Base-by-base conservation (phyloP, 2,113 vertebrate species). In the Capreolus pygargus region DNA sequence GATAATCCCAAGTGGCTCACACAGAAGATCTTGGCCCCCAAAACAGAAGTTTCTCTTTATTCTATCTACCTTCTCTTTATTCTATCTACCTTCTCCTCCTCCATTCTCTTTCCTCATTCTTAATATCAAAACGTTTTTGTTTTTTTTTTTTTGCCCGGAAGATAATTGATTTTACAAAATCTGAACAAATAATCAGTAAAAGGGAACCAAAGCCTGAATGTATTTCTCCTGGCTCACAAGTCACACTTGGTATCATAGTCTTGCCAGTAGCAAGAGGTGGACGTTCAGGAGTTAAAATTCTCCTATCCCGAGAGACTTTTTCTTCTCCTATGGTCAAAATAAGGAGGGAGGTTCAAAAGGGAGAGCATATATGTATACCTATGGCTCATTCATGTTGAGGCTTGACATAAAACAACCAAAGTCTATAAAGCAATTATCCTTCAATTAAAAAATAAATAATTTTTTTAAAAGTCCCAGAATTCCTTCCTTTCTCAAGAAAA, bases 151-250 rank as follows among this genome's bases (percentile, higher is more conserved):
- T 78, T 50, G 61, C 64, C 54, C 82, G 30, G 85, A 50, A 94
- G 60, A 78, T 30, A 33, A 93, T 10, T 6, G 33, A 61, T 43
- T 86, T 89, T 36, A 54, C 23, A 87, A 90, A 95, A 50, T 50
- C 10, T 57, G 25, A 87, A 81, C 60, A 27, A 86, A 2, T n/a
- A 33, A 57, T 50, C 9, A 36, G 60, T 19, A 58, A 70, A 47
- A 81, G 2, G 14, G 81, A 86, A 74, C 28, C 92, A 39, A 52
- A 25, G 16, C 21, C 9, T 28, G 27, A 25, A 58, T 14, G 23
- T 7, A 7, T 28, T 55, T 33, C 15, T 55, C 36, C 30, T 25
- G 28, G 60, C 33, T 88, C 36, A 30, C 16, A 5, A 30, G 23
- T n/a, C 16, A 25, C 1, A 47, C 30, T 7, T 28, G 91, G 54